Evolutionary conservation across 2,888 invertebrate genomes (phyloP).

Genomic region (Eristalinus aeneus): DNA sequence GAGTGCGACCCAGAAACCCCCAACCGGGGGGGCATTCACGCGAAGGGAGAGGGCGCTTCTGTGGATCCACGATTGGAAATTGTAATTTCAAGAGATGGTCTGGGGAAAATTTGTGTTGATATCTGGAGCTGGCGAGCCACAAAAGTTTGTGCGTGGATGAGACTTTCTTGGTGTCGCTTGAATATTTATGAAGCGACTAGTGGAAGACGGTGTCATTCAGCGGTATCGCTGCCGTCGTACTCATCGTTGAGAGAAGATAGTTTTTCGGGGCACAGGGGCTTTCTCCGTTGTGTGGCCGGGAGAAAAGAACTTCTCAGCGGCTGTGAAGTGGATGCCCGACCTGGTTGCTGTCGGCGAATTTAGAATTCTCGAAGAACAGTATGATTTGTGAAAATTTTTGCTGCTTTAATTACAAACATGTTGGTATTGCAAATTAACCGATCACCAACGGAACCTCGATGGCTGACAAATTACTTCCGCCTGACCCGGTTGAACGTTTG

Average conservation of each 20-base stretch:
- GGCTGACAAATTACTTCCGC: neutral
- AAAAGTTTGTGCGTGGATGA: neutral
- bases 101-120: neutral
- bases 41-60: neutral
- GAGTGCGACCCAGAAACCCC: conserved; percentile 25
- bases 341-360: neutral
- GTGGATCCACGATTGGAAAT: conserved; percentile 3
- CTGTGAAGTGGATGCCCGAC: neutral
- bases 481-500: neutral
- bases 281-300: conserved; percentile 9
- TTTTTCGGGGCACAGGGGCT: neutral
- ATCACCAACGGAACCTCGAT: neutral
- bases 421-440: neutral
- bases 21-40: neutral
- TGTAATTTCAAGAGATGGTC: conserved; percentile 27
- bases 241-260: neutral
- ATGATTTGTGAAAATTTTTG: conserved; percentile 2
- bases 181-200: conserved; percentile 48
- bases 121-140: conserved; percentile 18
- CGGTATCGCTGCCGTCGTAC: neutral
- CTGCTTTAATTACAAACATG: conserved; percentile 13
- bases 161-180: conserved; percentile 30
- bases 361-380: neutral
- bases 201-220: conserved; percentile 26
- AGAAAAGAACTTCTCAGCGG: neutral